A percentile compares a stretch with the other conserved stretches of the same genome.
These are phyloP conservation scores for Myiotriccus ornatus DNA, from an alignment of 2,797 vertebrate species.

Conservation along the genomic window DNA sequence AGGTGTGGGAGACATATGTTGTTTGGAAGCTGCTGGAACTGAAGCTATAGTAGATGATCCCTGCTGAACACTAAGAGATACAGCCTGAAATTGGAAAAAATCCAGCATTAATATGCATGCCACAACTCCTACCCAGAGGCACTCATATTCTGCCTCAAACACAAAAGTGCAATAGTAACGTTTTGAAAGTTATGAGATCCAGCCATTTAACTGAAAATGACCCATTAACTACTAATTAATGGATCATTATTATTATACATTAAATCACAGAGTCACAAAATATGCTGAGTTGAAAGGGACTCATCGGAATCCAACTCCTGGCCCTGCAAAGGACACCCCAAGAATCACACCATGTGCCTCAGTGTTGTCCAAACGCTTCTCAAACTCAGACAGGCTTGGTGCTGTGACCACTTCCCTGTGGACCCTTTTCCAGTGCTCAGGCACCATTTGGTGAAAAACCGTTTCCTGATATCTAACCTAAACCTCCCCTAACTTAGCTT, in stretches of 20 bases:
- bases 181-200: not conserved
- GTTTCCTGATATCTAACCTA: not conserved
- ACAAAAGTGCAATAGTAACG: not conserved
- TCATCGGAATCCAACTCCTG: not conserved
- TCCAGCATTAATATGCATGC: not conserved
- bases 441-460: not conserved
- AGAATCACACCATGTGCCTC: not conserved
- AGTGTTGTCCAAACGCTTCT: not conserved
- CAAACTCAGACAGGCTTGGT: not conserved
- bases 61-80: constrained; percentile 83
- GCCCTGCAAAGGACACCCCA: not conserved
- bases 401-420: not conserved
- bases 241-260: not conserved
- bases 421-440: not conserved
- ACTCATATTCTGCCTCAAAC: not conserved
- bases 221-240: not conserved
- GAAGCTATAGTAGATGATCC: constrained; percentile 73
- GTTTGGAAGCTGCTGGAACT: constrained; percentile 71
- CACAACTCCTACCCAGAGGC: not conserved
- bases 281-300: not conserved
- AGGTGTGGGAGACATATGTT: constrained; percentile 65
- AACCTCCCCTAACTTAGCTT: not conserved
- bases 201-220: not conserved
- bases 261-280: not conserved
- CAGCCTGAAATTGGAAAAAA: constrained; percentile 78